Percentiles rank a stretch among this genome's conserved stretches.
These are phyloP conservation scores for Leptarthrus brevirostris DNA, from an alignment of 2,888 invertebrate species.

Conservation along the genomic window DNA sequence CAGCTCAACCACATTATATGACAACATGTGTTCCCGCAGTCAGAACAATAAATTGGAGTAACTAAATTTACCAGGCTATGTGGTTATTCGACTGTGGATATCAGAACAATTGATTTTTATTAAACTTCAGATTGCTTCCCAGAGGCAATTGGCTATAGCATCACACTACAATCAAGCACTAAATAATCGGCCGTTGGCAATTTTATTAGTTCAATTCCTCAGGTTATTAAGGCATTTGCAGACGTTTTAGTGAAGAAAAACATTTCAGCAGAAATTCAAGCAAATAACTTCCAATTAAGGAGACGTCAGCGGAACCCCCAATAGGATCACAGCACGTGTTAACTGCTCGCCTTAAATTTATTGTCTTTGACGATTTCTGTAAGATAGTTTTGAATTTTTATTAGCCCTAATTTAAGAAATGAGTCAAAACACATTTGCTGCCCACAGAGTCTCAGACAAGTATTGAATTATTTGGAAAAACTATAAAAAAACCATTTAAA, in stretches of 20 bases:
- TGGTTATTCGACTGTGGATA: conserved; percentile 13
- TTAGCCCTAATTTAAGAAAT: not conserved
- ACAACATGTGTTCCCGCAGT: not conserved
- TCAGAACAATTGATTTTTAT: conserved; percentile 33
- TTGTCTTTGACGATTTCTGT: not conserved
- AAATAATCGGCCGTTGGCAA: conserved; percentile 17
- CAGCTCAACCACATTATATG: not conserved
- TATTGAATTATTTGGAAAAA: too few relatives aligned
- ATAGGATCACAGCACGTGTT: conserved; percentile 23
- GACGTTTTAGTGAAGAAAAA: not conserved
- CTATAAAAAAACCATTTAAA: too few relatives aligned
- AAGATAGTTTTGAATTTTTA: conserved; percentile 11
- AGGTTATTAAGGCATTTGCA: conserved; percentile 1
- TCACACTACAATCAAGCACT: conserved; percentile 9
- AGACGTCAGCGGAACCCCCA: conserved; percentile 14
- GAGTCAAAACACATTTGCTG: conserved; percentile 9
- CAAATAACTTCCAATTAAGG: conserved; percentile 30
- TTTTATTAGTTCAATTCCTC: conserved; percentile 19
- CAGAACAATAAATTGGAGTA: conserved; percentile 10
- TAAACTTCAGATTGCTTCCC: conserved; percentile 6
- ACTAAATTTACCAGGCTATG: not conserved
- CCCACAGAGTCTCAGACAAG: too few relatives aligned
- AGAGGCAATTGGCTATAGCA: conserved; percentile 7
- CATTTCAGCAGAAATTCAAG: not conserved
- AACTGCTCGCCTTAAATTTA: not conserved